phyloP scores from a whole-genome alignment of 2,113 vertebrate genomes.

The Argyrosomus japonicus region DNA sequence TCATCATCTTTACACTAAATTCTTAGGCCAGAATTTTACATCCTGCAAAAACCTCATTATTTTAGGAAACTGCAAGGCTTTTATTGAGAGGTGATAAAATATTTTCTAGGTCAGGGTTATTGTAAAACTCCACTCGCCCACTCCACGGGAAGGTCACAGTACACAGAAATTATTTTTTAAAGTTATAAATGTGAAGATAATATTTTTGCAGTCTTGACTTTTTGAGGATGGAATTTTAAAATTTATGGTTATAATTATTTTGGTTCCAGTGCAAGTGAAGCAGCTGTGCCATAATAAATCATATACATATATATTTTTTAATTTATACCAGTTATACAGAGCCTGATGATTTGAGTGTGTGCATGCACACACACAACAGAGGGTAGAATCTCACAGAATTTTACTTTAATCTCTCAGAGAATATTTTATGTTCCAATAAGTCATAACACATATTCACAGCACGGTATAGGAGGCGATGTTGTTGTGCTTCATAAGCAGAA shows the following conservation, averaged over 20 bases:
- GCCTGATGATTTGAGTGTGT: background rate
- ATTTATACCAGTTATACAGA: background rate
- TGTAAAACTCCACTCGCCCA: background rate
- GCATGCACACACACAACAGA: background rate
- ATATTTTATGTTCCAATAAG: background rate
- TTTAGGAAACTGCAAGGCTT: background rate
- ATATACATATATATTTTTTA: background rate
- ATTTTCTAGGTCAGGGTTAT: background rate
- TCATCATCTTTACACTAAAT: background rate
- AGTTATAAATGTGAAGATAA: background rate
- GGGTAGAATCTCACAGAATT: too few species aligned
- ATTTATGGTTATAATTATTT: background rate
- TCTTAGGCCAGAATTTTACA: background rate
- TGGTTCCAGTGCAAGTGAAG: background rate
- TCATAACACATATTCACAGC: background rate
- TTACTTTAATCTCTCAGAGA: background rate
- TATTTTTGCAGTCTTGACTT: background rate
- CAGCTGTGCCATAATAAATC: background rate
- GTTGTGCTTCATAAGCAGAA: background rate
- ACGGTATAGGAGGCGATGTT: background rate
- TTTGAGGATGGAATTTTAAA: background rate
- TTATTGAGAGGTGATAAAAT: constrained; percentile 1
- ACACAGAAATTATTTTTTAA: background rate
- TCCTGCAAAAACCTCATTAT: background rate
- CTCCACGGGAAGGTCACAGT: background rate